phyloP scores from a whole-genome alignment of 2,113 vertebrate genomes.

The Hemiprocne comata region DNA sequence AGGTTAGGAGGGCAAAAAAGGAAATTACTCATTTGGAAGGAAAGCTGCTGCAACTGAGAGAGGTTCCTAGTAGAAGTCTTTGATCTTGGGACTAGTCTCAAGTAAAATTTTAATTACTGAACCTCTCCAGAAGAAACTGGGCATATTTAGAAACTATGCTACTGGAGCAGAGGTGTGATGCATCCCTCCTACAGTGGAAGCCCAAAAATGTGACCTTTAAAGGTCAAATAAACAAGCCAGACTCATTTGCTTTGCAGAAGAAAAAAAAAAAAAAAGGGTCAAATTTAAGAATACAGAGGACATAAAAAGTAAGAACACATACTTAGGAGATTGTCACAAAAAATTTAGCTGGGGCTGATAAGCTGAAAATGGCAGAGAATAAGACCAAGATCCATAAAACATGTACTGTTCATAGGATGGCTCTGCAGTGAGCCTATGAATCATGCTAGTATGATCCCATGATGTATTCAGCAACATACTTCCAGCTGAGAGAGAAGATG shows the following conservation, averaged over 20 bases:
- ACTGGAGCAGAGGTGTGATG: background rate
- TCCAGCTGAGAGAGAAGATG: background rate
- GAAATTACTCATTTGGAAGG: background rate
- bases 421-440: background rate
- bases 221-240: background rate
- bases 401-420: background rate
- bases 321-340: background rate
- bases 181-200: background rate
- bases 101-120: background rate
- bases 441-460: background rate
- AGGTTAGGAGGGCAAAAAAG: background rate
- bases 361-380: background rate
- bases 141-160: background rate
- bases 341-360: background rate
- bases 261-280: background rate
- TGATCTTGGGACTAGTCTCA: background rate
- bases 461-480: background rate
- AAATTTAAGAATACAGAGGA: background rate
- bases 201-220: background rate
- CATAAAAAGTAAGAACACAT: background rate
- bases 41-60: background rate
- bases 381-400: background rate
- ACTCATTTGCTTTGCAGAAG: background rate
- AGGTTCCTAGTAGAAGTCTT: background rate
- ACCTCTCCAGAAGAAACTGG: background rate